Evolutionary conservation across 2,888 invertebrate genomes (phyloP).

Genomic region (Clivina fossor): DNA sequence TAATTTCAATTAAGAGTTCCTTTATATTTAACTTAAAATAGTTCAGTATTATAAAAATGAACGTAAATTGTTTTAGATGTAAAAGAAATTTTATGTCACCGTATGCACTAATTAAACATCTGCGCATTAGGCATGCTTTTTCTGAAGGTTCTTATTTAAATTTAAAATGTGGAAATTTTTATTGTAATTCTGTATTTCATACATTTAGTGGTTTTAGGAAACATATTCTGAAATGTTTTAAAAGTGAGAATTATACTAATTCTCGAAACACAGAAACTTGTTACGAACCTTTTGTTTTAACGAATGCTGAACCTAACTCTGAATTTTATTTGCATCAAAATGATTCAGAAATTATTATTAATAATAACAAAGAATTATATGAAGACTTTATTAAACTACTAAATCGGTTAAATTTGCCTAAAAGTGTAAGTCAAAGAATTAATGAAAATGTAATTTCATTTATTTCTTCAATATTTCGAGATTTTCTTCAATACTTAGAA

Average conservation of each 20-base stretch:
- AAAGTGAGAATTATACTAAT: too few relatives aligned
- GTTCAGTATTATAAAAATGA: neutral
- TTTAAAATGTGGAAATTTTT: neutral
- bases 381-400: neutral
- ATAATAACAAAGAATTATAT: neutral
- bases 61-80: conserved; percentile 1
- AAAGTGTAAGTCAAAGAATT: neutral
- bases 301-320: neutral
- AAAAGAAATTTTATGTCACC: neutral
- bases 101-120: neutral
- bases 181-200: neutral
- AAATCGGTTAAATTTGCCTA: neutral
- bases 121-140: neutral
- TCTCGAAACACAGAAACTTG: too few relatives aligned
- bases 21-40: neutral
- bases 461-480: neutral
- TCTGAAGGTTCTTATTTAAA: neutral
- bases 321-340: neutral
- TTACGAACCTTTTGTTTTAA: neutral
- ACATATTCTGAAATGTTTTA: conserved; percentile 7
- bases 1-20: neutral
- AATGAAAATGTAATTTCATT: neutral
- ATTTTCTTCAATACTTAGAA: neutral
- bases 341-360: neutral
- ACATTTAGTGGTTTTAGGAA: conserved; percentile 9